Evolutionary conservation across 2,113 vertebrate species (phyloP), one percentile per base, ranked within the genome.

Genomic region (Notothenia rossii): DNA sequence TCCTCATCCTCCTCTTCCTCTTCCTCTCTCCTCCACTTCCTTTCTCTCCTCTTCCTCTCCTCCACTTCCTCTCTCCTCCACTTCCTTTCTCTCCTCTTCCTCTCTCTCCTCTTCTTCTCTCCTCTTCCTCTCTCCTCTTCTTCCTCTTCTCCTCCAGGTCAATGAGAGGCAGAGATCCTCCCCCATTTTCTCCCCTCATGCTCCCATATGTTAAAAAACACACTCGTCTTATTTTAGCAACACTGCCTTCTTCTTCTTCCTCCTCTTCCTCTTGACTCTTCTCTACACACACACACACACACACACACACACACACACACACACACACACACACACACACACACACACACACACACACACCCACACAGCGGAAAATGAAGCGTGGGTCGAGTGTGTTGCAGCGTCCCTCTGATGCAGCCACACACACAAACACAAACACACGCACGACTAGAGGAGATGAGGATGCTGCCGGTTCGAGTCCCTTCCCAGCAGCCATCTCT

Each of bases 351-450:
- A 83, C 80, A 46, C 69, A 79, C 73, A 73, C 69, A 79, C 73
- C 70, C 75, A 72, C 82, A 83, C 80, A 46, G 56, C 36, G 45
- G 56, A 87, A 88, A 61, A 93, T 93, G 92, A 93, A 92, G 91
- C 92, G 92, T 87, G 89, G 92, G 89, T 88, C 86, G 89, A 86
- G 90, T 77, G 88, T 89, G 83, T 89, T 92, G 82, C 92, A 81
- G 84, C 85, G 88, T 84, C 80, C 87, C 55, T 72, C 78, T 40
- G 86, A 85, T 77, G 89, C 82, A 83, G 84, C 88, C 84, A 84
- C 88, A 85, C 58, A 56, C 72, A 71, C 76, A 2, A 25, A 25
- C 88, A 85, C 58, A 72, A 84, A 75, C 88, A 74, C 86, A 56
- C 72, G 67, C 76, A 15, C 72, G 7, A 9, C 20, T 15, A 5